Base-by-base conservation (phyloP, 2,888 invertebrate species). In the Brachyptera putata region DNA sequence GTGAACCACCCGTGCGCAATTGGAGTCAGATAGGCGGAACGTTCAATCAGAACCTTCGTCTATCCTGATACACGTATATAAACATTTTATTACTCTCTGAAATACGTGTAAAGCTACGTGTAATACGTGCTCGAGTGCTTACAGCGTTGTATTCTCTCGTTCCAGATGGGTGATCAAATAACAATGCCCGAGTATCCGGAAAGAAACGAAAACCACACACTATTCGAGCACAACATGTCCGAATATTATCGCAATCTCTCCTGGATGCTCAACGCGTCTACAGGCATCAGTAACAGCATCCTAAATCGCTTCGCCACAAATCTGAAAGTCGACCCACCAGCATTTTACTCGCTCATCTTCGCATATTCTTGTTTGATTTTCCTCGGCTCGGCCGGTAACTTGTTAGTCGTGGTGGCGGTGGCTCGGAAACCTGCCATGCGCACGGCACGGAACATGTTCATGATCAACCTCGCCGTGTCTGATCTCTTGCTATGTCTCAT, bases 391-490 rank as follows among this genome's bases (percentile, higher is more conserved):
- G 77, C 88, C 57, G 95, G 95, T 48, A 95, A 95, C 75, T 85
- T 85, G 9, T 79, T 95, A 49, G 94, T 95, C 68, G 92, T 95
- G 63, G 74, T 77, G 59, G 80, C 80, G 22, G 91, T 95, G 56
- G 82, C 89, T 13, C 79, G 91, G 63, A 95, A 94, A 72, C 86
- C 91, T 16, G 83, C 86, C 58, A 95, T 95, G 95, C 78, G 94
- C 39, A 95, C 93, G 13, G 91, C 93, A 0, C 76, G 95, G n/a
- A 92, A 95, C 77, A 88, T 95, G 77, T 93, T 95, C 76, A 95
- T 95, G 69, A 85, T 91, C 56, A 95, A 95, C 77, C 77, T 95
- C 69, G 95, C 95, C 1, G 83, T 89, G 22, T 87, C 87, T 63
- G 94, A 95, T 76, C 80, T 92, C 37, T 79, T 92, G 21, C 80